A percentile compares a stretch with the other conserved stretches of the same genome.
These are phyloP conservation scores for Anagyrus pseudococci DNA, from an alignment of 2,888 invertebrate species.

Conservation along the genomic window DNA sequence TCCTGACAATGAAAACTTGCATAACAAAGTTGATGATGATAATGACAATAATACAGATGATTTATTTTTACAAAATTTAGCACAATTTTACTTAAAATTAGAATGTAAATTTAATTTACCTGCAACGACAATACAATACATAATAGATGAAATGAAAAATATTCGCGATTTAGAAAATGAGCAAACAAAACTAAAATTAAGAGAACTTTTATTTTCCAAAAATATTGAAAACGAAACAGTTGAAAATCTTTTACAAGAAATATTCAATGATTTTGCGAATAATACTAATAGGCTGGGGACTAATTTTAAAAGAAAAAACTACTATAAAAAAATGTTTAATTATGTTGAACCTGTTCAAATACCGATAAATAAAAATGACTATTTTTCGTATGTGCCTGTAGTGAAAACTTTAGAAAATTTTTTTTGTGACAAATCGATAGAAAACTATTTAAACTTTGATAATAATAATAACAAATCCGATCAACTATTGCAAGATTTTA, in stretches of 20 bases:
- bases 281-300: not conserved
- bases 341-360: conserved; percentile 2
- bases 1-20: not conserved
- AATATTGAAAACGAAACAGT: conserved; percentile 12
- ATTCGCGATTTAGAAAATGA: conserved; percentile 27
- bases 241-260: conserved; percentile 22
- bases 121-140: conserved; percentile 38
- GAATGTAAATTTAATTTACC: conserved; percentile 40
- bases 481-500: conserved; percentile 21
- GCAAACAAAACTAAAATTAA: conserved; percentile 24
- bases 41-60: not conserved
- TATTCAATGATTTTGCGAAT: conserved; percentile 16
- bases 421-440: conserved; percentile 18
- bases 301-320: conserved; percentile 12
- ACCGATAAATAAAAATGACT: conserved; percentile 9
- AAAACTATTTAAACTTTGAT: not conserved
- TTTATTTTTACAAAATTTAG: conserved; percentile 20
- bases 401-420: conserved; percentile 14
- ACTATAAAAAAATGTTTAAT: conserved; percentile 22
- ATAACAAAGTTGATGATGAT: not conserved
- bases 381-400: conserved; percentile 23
- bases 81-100: conserved; percentile 41
- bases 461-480: not conserved
- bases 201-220: not conserved
- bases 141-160: conserved; percentile 35